A percentile compares a stretch with the other conserved stretches of the same genome.
Evolutionary conservation across 2,113 vertebrate genomes (phyloP).

Genomic region (Alexandromys fortis): DNA sequence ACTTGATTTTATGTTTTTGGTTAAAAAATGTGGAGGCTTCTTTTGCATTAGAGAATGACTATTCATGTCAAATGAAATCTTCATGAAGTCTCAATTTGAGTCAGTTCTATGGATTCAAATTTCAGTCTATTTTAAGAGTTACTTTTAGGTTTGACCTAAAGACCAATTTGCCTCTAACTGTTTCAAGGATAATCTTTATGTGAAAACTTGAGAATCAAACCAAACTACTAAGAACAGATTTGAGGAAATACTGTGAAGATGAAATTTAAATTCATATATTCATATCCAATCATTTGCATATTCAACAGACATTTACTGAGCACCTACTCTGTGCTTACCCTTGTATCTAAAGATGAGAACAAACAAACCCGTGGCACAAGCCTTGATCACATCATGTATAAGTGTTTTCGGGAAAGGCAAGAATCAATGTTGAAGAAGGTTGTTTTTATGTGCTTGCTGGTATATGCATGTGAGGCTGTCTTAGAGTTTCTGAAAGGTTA

Average conservation of each 20-base stretch:
- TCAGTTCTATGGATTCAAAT: neutral
- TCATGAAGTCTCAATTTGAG: neutral
- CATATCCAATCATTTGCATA: neutral
- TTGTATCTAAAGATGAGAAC: neutral
- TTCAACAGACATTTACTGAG: slow-evolving; percentile 22
- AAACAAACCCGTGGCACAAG: neutral
- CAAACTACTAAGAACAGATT: neutral
- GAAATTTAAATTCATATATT: slow-evolving; percentile 13
- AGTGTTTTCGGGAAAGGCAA: neutral
- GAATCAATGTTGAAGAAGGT: neutral
- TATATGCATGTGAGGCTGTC: neutral
- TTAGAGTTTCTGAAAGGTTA: neutral
- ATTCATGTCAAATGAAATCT: neutral
- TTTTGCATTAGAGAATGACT: neutral
- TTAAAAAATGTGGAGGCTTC: neutral
- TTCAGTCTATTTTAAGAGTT: neutral
- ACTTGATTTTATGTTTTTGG: slow-evolving; percentile 24
- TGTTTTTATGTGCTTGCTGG: neutral
- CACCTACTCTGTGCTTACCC: neutral
- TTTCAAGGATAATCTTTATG: neutral
- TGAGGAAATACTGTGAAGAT: neutral
- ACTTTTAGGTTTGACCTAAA: neutral
- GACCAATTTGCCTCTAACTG: neutral
- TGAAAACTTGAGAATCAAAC: neutral
- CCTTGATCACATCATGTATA: neutral